These are phyloP conservation scores for Acanthisitta chloris DNA, from an alignment of 2,113 vertebrate genomes.

Conservation along the genomic window DNA sequence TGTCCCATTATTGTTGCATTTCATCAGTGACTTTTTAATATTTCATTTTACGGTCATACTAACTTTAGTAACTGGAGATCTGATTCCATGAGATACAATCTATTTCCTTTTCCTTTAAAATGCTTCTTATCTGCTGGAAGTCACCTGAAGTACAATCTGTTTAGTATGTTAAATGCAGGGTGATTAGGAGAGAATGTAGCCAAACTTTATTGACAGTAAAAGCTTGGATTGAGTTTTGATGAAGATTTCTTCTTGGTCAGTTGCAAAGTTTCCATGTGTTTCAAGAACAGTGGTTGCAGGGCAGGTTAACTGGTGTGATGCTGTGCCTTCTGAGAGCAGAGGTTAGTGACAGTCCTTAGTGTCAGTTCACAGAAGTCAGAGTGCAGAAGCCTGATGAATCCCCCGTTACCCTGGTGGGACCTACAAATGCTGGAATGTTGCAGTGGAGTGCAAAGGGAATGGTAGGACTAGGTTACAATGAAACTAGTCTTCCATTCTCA, in stretches of 20 bases:
- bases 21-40: not conserved
- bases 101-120: not conserved
- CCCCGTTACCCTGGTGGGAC: not conserved
- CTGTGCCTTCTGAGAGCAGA: not conserved
- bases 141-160: not conserved
- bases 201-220: not conserved
- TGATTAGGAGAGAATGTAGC: not conserved
- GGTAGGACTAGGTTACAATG: not conserved
- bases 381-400: not conserved
- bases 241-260: not conserved
- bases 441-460: not conserved
- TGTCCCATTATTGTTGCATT: not conserved
- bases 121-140: not conserved
- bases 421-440: not conserved
- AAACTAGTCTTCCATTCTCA: not conserved
- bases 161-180: not conserved
- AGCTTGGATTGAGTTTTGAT: not conserved
- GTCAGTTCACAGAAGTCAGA: no score
- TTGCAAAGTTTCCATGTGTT: not conserved
- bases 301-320: not conserved
- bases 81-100: not conserved
- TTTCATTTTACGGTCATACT: not conserved
- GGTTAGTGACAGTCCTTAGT: not conserved
- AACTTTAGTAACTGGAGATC: not conserved
- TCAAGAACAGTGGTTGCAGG: not conserved